Evolutionary conservation across 2,113 vertebrate genomes (phyloP), one percentile per base, ranked within the genome.

Genomic region (Carettochelys insculpta): DNA sequence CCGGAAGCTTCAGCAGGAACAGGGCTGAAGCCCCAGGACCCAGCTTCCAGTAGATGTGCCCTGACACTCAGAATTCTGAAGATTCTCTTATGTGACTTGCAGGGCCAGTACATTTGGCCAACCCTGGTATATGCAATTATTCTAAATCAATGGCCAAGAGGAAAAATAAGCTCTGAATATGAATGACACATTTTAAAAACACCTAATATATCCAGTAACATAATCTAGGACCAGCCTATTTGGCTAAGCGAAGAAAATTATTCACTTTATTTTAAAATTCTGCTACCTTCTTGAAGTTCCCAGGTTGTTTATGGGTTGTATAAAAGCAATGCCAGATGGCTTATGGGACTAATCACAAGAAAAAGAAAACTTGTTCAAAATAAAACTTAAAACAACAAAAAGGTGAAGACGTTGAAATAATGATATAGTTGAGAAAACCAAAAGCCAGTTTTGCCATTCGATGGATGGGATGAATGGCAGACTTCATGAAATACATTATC

Each of bases 61-160:
- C n/a, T n/a, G n/a, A n/a, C n/a, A n/a, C n/a, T n/a, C n/a, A n/a
- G n/a, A n/a, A n/a, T n/a, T n/a, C n/a, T n/a, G n/a, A n/a, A n/a
- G n/a, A n/a, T n/a, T n/a, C n/a, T n/a, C n/a, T n/a, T n/a, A n/a
- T n/a, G n/a, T n/a, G n/a, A n/a, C n/a, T n/a, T n/a, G n/a, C n/a
- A n/a, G n/a, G n/a, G n/a, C n/a, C n/a, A n/a, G n/a, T n/a, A n/a
- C n/a, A n/a, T n/a, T n/a, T n/a, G n/a, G n/a, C n/a, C n/a, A n/a
- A n/a, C n/a, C n/a, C n/a, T n/a, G n/a, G 29, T 45, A 1, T 0
- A 34, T 4, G 41, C 38, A 51, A 48, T 56, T 80, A 4, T 3
- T 13, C 9, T 14, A 51, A 24, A 51, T 0, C 20, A 79, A 48
- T 11, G 14, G 11, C 50, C 65, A 86, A 38, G 29, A 29, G 80